Conservation (phyloP, 2,888 invertebrate genomes). For the Kuschelorhynchus macadamiae region DNA sequence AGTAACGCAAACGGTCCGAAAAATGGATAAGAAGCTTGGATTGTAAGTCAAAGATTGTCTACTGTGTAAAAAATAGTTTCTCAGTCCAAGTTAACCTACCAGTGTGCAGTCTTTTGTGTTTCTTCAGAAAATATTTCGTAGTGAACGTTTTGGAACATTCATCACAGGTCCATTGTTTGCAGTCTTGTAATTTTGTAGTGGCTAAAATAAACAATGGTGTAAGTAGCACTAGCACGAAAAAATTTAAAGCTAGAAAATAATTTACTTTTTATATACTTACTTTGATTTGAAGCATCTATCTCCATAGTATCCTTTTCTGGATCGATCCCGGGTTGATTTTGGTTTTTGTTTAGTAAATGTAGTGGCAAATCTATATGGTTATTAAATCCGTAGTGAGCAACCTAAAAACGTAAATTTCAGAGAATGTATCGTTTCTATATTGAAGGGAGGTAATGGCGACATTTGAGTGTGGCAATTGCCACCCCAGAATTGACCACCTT, state of each 20-base stretch:
- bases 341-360: constrained; percentile 13
- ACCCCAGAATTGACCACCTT: no score
- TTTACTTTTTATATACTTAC: constrained; percentile 5
- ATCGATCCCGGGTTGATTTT: constrained; percentile 12
- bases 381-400: constrained; percentile 77
- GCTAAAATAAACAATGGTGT: constrained; percentile 25
- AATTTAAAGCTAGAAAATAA: not conserved
- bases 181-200: constrained; percentile 66
- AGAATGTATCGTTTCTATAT: no score
- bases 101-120: constrained; percentile 89
- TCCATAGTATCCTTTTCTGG: not conserved
- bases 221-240: no score
- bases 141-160: constrained; percentile 88
- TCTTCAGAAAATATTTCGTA: constrained; percentile 90
- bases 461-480: no score
- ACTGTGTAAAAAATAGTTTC: no score
- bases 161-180: constrained; percentile 90
- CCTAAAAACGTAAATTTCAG: no score
- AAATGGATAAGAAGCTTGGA: no score
- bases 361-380: constrained; percentile 48
- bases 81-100: constrained; percentile 67
- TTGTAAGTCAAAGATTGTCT: no score
- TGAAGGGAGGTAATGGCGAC: no score
- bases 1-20: no score
- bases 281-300: not conserved